These are phyloP conservation scores for Steinernema hermaphroditum DNA, from an alignment of 2,888 invertebrate genomes.

Conservation along the genomic window DNA sequence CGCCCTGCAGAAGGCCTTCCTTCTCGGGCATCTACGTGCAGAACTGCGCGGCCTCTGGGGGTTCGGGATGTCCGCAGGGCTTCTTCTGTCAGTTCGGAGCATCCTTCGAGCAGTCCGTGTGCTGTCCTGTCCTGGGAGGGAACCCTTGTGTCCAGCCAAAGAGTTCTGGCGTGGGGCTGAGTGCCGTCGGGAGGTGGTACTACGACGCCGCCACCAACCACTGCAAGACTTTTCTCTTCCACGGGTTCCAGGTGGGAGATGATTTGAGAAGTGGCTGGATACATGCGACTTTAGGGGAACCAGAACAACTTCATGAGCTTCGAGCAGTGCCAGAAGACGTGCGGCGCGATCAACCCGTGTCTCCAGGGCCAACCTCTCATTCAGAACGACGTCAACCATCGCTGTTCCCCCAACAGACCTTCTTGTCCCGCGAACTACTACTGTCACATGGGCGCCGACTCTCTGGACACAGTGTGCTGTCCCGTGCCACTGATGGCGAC, in stretches of 20 bases:
- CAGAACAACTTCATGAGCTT: conserved; percentile 53
- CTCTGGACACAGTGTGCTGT: conserved; percentile 32
- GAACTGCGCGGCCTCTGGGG: not conserved
- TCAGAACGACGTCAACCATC: conserved; percentile 11
- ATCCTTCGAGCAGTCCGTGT: conserved; percentile 49
- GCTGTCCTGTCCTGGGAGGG: conserved; percentile 49
- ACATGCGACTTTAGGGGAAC: conserved; percentile 44
- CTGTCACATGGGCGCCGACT: conserved; percentile 32
- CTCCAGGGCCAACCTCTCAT: conserved; percentile 36
- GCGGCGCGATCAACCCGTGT: conserved; percentile 45
- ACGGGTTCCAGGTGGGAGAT: conserved; percentile 47
- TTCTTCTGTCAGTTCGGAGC: conserved; percentile 45
- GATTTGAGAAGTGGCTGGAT: not conserved
- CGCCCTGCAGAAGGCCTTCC: not conserved
- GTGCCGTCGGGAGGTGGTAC: conserved; percentile 49
- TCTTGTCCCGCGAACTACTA: conserved; percentile 29
- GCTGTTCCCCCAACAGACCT: conserved; percentile 6
- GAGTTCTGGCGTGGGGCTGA: conserved; percentile 46
- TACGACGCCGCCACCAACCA: conserved; percentile 45
- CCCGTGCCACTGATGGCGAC: not conserved
- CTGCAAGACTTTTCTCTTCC: conserved; percentile 51
- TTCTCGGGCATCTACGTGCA: not conserved
- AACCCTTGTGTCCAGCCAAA: conserved; percentile 48
- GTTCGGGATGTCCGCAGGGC: conserved; percentile 42
- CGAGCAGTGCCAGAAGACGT: conserved; percentile 44